A percentile compares a stretch with the other conserved stretches of the same genome.
phyloP scores from a whole-genome alignment of 2,113 vertebrate species.

The Progne subis region DNA sequence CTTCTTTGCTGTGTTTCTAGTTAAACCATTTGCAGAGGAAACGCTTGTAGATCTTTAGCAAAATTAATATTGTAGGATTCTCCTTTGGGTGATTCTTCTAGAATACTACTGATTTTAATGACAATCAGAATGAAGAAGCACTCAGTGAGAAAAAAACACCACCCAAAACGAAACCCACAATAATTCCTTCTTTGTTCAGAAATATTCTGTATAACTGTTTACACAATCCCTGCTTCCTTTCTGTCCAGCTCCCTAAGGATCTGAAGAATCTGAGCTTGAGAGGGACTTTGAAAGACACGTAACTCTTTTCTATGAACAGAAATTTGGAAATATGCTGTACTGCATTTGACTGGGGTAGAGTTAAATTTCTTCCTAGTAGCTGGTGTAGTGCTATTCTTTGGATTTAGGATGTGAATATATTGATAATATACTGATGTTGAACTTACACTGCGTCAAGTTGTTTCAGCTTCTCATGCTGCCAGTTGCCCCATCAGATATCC shows the following conservation, averaged over 20 bases:
- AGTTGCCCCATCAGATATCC: rapidly evolving
- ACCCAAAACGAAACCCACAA: background rate
- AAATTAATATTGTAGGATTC: background rate
- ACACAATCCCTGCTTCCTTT: background rate
- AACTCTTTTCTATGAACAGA: background rate
- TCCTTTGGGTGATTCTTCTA: background rate
- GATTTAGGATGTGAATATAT: background rate
- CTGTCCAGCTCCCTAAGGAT: background rate
- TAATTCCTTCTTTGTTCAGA: background rate
- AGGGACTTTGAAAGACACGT: background rate
- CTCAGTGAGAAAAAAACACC: background rate
- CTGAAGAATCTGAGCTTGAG: background rate
- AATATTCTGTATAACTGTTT: background rate
- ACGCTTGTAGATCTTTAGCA: background rate
- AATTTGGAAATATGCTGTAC: background rate
- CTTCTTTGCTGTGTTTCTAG: background rate
- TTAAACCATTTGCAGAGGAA: background rate
- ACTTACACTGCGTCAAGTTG: too few species aligned
- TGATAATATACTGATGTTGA: background rate
- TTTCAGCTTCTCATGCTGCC: background rate
- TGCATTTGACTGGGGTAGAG: background rate
- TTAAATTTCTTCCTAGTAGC: background rate
- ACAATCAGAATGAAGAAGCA: background rate
- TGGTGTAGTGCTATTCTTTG: background rate
- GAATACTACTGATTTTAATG: background rate